phyloP scores from a whole-genome alignment of 2,888 invertebrate genomes.

The Zele albiditarsus region DNA sequence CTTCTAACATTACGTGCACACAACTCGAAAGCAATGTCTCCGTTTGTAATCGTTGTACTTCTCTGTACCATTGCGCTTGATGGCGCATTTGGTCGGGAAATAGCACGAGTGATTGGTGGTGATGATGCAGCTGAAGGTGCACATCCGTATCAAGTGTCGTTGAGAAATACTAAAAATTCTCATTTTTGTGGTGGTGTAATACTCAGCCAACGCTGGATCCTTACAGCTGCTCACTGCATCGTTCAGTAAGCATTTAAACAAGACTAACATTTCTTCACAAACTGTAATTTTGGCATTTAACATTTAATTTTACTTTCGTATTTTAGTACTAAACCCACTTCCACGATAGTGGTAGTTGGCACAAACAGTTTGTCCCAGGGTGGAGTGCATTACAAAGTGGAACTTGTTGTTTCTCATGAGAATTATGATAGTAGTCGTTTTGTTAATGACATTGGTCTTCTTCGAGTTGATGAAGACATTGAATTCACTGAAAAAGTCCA shows the following conservation, averaged over 20 bases:
- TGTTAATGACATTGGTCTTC: constrained; percentile 74
- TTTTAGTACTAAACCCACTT: constrained; percentile 33
- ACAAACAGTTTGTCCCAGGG: constrained; percentile 73
- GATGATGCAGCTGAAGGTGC: constrained; percentile 43
- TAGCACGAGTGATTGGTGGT: constrained; percentile 42
- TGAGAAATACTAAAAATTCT: background rate
- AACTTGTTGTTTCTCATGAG: constrained; percentile 72
- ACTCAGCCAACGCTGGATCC: constrained; percentile 40
- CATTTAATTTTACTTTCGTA: background rate
- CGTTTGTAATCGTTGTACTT: background rate
- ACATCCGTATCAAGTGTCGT: constrained; percentile 43
- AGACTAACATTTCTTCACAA: too few relatives aligned
- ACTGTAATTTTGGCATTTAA: background rate
- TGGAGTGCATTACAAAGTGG: constrained; percentile 71
- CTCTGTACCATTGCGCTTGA: background rate
- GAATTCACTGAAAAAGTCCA: constrained; percentile 68
- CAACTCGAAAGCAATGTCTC: constrained; percentile 9
- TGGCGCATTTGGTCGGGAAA: constrained; percentile 22
- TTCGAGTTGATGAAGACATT: constrained; percentile 69
- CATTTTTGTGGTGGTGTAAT: constrained; percentile 48
- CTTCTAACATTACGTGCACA: background rate
- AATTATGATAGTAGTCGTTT: constrained; percentile 69
- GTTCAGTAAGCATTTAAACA: constrained; percentile 26
- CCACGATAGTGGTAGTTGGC: constrained; percentile 72
- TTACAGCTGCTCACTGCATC: constrained; percentile 48